A percentile compares a stretch with the other conserved stretches of the same genome.
Conservation (phyloP, 2,797 vertebrate species). For the Cuniculus paca region DNA sequence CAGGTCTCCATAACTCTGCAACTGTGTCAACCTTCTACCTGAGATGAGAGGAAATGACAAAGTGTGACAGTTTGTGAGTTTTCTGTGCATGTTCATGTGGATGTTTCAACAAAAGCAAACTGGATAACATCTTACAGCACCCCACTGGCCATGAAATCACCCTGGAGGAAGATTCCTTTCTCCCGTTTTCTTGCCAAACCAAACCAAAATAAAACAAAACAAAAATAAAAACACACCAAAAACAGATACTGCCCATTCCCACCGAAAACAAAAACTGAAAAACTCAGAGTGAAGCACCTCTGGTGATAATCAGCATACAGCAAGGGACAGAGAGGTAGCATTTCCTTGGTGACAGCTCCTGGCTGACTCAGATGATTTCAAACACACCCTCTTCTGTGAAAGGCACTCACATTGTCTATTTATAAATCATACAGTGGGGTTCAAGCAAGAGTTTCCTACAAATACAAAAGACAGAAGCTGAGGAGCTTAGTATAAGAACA, state of each 20-base stretch:
- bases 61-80: conserved; percentile 77
- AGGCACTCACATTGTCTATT: conserved; percentile 89
- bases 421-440: conserved; percentile 68
- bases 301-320: conserved; percentile 88
- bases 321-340: conserved; percentile 90
- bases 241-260: background rate
- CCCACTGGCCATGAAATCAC: conserved; percentile 83
- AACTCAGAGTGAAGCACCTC: conserved; percentile 87
- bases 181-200: conserved; percentile 76
- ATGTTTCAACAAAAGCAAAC: conserved; percentile 78
- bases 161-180: conserved; percentile 72
- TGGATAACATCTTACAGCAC: conserved; percentile 75
- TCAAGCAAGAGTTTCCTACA: conserved; percentile 77
- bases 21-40: conserved; percentile 88
- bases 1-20: conserved; percentile 77
- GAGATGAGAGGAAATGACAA: conserved; percentile 86
- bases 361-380: conserved; percentile 86
- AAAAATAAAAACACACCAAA: background rate
- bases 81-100: conserved; percentile 76
- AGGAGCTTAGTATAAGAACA: conserved; percentile 73
- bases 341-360: conserved; percentile 85
- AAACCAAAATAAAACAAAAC: conserved; percentile 29
- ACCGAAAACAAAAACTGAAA: conserved; percentile 72
- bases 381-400: conserved; percentile 89
- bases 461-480: conserved; percentile 85